A percentile compares a stretch with the other conserved stretches of the same genome.
phyloP scores from a whole-genome alignment of 2,113 vertebrate species.

The Syngnathus scovelli region DNA sequence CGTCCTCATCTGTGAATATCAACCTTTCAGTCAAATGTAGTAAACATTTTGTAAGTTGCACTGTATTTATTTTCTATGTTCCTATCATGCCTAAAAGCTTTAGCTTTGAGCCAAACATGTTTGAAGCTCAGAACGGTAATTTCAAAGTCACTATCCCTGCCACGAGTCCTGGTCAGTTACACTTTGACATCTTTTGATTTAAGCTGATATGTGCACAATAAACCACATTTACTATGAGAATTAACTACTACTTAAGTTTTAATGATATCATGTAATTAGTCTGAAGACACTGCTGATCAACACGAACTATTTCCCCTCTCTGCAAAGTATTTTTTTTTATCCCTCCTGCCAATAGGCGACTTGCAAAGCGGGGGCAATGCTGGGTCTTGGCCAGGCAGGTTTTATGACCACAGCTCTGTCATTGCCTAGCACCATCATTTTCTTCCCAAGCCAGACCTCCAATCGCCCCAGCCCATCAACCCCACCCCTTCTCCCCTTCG shows the following conservation, averaged over 20 bases:
- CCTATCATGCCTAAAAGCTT: not conserved
- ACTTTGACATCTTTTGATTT: not conserved
- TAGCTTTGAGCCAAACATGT: not conserved
- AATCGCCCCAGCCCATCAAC: constrained; percentile 3
- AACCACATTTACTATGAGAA: not conserved
- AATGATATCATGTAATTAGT: not conserved
- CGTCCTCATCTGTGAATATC: no score
- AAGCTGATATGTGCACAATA: not conserved
- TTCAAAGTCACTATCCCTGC: constrained; percentile 16
- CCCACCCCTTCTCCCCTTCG: not conserved
- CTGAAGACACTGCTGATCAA: not conserved
- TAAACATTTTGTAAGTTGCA: not conserved
- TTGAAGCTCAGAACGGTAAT: not conserved
- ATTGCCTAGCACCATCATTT: constrained; percentile 38
- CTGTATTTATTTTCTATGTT: not conserved
- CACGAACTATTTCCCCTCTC: not conserved
- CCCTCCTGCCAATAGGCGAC: constrained; percentile 28
- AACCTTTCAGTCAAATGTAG: no score
- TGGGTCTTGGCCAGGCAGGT: constrained; percentile 63
- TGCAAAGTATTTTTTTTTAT: not conserved
- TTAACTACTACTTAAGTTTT: not conserved
- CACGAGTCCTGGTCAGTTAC: not conserved
- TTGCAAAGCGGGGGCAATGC: constrained; percentile 44
- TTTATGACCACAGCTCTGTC: constrained; percentile 59
- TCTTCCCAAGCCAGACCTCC: constrained; percentile 6